Percentiles rank a stretch among this genome's conserved stretches.
Evolutionary conservation across 1,140 invertebrate genomes (phyloP).

Genomic region (Nephila pilipes): DNA sequence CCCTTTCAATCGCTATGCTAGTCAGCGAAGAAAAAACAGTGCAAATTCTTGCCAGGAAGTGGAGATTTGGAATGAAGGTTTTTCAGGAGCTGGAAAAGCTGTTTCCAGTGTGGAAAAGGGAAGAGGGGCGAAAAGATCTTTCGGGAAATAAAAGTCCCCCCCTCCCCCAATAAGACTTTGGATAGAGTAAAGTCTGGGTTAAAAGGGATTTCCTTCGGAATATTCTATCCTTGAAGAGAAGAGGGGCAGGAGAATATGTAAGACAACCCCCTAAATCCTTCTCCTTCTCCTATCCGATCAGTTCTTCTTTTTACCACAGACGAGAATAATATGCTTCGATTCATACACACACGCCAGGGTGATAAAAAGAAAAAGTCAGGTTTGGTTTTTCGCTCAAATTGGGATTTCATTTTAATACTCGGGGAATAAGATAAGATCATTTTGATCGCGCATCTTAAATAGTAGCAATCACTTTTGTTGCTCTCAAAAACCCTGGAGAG

Average conservation of each 20-base stretch:
- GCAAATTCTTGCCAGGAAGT: constrained; percentile 31
- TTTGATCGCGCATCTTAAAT: constrained; percentile 33
- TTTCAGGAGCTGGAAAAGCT: constrained; percentile 1
- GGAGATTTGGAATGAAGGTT: constrained; percentile 39
- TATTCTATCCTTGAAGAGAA: background rate
- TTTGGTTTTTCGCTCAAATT: background rate
- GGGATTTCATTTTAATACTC: background rate
- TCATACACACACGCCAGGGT: background rate
- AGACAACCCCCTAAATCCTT: constrained; percentile 16
- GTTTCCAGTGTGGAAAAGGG: background rate
- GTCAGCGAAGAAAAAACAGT: constrained; percentile 39
- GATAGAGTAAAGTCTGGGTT: constrained; percentile 43
- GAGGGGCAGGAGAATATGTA: background rate
- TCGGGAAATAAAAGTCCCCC: constrained; percentile 37
- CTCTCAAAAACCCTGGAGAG: background rate
- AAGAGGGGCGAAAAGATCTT: constrained; percentile 2
- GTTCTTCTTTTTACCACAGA: background rate
- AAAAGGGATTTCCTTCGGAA: constrained; percentile 62
- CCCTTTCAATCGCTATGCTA: constrained; percentile 41
- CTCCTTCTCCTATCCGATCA: constrained; percentile 18
- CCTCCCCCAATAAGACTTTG: background rate
- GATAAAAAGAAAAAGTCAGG: background rate
- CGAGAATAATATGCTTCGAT: background rate
- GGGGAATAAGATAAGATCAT: constrained; percentile 18
- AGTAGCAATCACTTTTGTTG: background rate